phyloP scores from a whole-genome alignment of 2,113 vertebrate species.

The Chaetops frenatus region DNA sequence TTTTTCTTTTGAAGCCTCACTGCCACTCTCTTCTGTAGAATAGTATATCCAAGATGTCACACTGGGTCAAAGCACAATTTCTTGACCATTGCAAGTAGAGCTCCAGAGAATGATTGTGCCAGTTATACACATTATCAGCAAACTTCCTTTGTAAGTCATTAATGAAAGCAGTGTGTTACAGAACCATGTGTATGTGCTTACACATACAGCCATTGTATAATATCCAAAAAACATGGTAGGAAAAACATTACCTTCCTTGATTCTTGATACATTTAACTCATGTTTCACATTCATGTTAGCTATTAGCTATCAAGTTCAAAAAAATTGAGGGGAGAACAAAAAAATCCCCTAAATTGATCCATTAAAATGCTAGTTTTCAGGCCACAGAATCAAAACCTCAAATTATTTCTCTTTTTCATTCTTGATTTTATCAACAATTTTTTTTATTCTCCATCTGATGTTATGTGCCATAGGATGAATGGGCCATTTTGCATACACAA shows the following conservation, averaged over 20 bases:
- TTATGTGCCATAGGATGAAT: neutral
- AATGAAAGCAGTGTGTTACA: neutral
- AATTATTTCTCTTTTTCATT: neutral
- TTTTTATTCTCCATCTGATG: neutral
- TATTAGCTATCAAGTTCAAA: neutral
- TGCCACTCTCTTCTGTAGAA: neutral
- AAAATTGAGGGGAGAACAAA: neutral
- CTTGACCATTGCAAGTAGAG: neutral
- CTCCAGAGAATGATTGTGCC: neutral
- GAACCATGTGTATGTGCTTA: neutral
- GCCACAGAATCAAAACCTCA: neutral
- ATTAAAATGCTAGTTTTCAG: neutral
- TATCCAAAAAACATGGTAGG: neutral
- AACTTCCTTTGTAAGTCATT: neutral
- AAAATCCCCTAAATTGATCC: rapidly evolving
- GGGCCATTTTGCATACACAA: neutral
- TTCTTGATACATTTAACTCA: neutral
- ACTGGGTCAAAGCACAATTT: neutral
- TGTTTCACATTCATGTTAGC: neutral
- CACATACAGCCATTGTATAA: neutral
- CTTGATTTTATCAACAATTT: neutral
- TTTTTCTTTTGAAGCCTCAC: neutral
- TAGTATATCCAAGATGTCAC: neutral
- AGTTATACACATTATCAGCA: neutral
- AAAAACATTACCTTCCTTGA: neutral